These are phyloP conservation scores for Drosophila pruinosa DNA, from an alignment of 1,140 invertebrate species.

Conservation along the genomic window DNA sequence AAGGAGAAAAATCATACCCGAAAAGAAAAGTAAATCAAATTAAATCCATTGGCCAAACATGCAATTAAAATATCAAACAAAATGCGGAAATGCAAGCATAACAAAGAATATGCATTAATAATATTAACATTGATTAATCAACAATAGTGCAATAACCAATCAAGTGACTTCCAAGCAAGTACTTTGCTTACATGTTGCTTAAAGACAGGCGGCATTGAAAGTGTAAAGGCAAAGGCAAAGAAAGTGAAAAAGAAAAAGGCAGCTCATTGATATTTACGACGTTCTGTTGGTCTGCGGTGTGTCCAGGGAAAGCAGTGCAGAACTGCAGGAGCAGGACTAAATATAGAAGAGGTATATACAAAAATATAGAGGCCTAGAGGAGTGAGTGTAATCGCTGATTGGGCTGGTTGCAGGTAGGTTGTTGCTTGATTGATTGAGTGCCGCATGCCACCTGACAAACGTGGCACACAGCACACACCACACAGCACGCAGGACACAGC, in stretches of 20 bases:
- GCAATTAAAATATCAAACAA: too few species aligned
- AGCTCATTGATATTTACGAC: constrained; percentile 63
- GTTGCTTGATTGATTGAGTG: constrained; percentile 36
- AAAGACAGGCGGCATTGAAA: not conserved
- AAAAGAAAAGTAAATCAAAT: too few species aligned
- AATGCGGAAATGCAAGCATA: too few species aligned
- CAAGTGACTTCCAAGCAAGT: not conserved
- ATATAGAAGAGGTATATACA: not conserved
- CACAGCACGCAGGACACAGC: not conserved
- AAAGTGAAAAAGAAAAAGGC: not conserved
- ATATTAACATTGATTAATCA: too few species aligned
- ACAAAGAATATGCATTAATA: too few species aligned
- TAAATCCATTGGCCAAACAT: too few species aligned
- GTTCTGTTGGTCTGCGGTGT: constrained; percentile 3
- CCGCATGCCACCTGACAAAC: constrained; percentile 19
- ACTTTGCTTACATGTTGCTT: not conserved
- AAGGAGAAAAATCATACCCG: too few species aligned
- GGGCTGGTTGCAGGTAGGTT: constrained; percentile 1
- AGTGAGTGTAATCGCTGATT: constrained; percentile 27
- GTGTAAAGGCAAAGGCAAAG: not conserved
- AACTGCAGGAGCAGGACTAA: not conserved
- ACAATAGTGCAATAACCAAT: too few species aligned
- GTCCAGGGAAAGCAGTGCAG: not conserved
- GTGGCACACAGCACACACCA: not conserved
- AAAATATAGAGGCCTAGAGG: not conserved